Conservation (phyloP, 2,113 vertebrate genomes). For the Xenopus laevis region DNA sequence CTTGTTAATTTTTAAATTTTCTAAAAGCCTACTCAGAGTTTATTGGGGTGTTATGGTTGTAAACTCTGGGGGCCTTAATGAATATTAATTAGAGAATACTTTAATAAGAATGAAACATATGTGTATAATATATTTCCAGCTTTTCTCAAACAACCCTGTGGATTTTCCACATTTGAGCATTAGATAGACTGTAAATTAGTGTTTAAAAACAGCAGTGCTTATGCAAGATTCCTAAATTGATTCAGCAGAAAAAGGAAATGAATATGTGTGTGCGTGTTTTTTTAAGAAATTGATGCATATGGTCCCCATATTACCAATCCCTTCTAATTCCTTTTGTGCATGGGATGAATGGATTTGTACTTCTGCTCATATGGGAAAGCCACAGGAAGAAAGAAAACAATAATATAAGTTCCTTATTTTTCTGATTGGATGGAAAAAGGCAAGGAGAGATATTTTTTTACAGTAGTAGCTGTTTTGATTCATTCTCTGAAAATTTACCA, state of each 20-base stretch:
- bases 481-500: constrained; percentile 45
- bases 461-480: constrained; percentile 46
- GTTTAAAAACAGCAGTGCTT: constrained; percentile 49
- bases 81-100: too few species aligned
- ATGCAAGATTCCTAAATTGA: constrained; percentile 52
- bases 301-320: constrained; percentile 47
- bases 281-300: constrained; percentile 51
- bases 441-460: constrained; percentile 42
- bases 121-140: constrained; percentile 33
- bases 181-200: constrained; percentile 52
- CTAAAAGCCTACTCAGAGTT: too few species aligned
- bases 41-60: too few species aligned
- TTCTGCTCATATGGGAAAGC: constrained; percentile 48
- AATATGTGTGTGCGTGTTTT: constrained; percentile 51
- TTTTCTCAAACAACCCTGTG: constrained; percentile 40
- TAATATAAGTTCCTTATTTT: constrained; percentile 42
- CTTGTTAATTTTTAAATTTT: too few species aligned
- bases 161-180: constrained; percentile 54
- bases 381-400: constrained; percentile 41
- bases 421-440: constrained; percentile 43
- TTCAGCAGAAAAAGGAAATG: constrained; percentile 57
- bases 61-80: too few species aligned
- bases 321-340: constrained; percentile 42
- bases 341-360: constrained; percentile 52
- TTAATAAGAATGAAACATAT: too few species aligned